phyloP scores from a whole-genome alignment of 1,140 invertebrate species.

The Onthophagus taurus region DNA sequence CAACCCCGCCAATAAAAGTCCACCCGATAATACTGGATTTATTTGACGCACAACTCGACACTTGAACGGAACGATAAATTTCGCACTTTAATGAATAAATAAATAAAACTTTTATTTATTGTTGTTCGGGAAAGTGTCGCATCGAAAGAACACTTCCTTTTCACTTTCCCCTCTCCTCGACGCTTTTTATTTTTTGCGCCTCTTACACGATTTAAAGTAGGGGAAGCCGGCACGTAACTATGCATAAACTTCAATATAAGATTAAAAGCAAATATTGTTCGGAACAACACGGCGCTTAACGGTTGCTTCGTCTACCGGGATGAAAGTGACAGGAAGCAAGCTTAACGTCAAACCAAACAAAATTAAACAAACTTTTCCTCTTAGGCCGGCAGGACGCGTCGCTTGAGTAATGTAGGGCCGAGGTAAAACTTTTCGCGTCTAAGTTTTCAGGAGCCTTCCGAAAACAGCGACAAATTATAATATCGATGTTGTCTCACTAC shows the following conservation, averaged over 20 bases:
- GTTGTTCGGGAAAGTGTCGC: too few species aligned
- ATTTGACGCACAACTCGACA: too few species aligned
- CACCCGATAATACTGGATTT: too few species aligned
- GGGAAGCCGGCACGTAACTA: slow-evolving; percentile 19
- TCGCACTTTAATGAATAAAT: too few species aligned
- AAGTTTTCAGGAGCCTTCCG: slow-evolving; percentile 34
- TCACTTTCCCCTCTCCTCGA: too few species aligned
- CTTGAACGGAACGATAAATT: too few species aligned
- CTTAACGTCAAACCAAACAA: slow-evolving; percentile 40
- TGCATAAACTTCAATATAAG: slow-evolving; percentile 33
- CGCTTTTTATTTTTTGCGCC: slow-evolving; percentile 8
- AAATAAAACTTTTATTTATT: too few species aligned
- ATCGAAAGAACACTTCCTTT: too few species aligned
- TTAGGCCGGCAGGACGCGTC: slow-evolving; percentile 33
- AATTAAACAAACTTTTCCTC: slow-evolving; percentile 39
- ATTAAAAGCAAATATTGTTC: slow-evolving; percentile 34
- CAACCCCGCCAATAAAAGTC: too few species aligned
- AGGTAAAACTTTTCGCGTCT: slow-evolving; percentile 35
- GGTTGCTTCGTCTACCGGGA: slow-evolving; percentile 27
- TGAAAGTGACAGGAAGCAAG: slow-evolving; percentile 38
- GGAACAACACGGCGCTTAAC: slow-evolving; percentile 32
- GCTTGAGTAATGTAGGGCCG: slow-evolving; percentile 14
- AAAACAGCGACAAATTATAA: slow-evolving; percentile 37
- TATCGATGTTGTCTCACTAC: slow-evolving; percentile 31
- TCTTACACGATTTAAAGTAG: neutral